Conservation (phyloP, 2,797 vertebrate species). For the Gallinago nigripennis region DNA sequence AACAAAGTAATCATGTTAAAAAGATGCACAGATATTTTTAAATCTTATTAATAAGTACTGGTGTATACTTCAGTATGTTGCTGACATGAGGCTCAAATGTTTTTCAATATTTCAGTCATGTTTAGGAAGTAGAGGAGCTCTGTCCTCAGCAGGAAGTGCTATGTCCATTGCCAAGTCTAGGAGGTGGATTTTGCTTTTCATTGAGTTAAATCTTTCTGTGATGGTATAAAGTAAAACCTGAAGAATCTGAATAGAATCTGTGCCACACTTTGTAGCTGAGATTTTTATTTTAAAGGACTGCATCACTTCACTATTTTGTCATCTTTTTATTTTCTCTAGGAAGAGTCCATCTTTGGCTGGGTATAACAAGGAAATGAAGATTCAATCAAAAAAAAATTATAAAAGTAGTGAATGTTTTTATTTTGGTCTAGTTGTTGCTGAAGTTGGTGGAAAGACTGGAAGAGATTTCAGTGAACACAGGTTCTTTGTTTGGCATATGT, state of each 20-base stretch:
- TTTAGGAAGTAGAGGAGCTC: neutral
- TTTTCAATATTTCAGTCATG: neutral
- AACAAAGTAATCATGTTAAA: neutral
- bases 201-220: neutral
- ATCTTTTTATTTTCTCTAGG: constrained; percentile 51
- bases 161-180: neutral
- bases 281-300: neutral
- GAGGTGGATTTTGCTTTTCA: neutral
- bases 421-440: neutral
- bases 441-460: neutral
- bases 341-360: constrained; percentile 68
- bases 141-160: neutral
- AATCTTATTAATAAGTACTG: neutral
- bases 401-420: constrained; percentile 1
- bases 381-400: neutral
- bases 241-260: neutral
- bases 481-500: neutral
- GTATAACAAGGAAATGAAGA: constrained; percentile 60
- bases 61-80: neutral
- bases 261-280: neutral
- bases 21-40: neutral
- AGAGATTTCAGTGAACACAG: neutral
- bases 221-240: neutral
- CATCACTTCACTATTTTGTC: neutral
- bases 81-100: neutral